Percentiles rank a stretch among this genome's conserved stretches.
Evolutionary conservation across 2,888 invertebrate genomes (phyloP).

Genomic region (Ormyrus rosae): DNA sequence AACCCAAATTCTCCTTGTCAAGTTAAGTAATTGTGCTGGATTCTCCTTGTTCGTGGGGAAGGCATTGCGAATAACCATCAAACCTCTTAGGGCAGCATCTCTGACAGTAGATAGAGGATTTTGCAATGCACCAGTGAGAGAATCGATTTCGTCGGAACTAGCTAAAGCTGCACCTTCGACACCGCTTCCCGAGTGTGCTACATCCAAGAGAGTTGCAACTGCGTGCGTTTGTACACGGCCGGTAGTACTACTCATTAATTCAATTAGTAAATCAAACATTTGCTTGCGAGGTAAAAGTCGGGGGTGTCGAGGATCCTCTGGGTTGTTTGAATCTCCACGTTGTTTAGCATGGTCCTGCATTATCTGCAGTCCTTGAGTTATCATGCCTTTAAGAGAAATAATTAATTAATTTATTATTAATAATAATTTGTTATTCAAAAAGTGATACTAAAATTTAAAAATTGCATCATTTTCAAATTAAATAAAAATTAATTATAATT

Average conservation of each 20-base stretch:
- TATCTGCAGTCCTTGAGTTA: slow-evolving; percentile 81
- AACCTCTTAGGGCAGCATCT: slow-evolving; percentile 87
- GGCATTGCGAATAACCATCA: slow-evolving; percentile 80
- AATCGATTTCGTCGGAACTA: slow-evolving; percentile 83
- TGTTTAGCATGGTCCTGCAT: slow-evolving; percentile 85
- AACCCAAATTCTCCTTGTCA: slow-evolving; percentile 88
- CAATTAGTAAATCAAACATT: slow-evolving; percentile 88
- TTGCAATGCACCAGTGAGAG: slow-evolving; percentile 85
- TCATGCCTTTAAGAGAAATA: slow-evolving; percentile 72
- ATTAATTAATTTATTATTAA: neutral
- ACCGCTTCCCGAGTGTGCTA: slow-evolving; percentile 86
- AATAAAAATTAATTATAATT: neutral
- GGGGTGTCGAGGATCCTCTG: slow-evolving; percentile 82
- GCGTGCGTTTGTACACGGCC: slow-evolving; percentile 88
- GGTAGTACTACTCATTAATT: slow-evolving; percentile 83
- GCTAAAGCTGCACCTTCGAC: slow-evolving; percentile 81
- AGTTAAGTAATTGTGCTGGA: slow-evolving; percentile 79
- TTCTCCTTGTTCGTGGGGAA: slow-evolving; percentile 81
- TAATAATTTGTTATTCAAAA: neutral
- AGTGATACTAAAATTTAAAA: neutral
- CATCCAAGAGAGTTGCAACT: slow-evolving; percentile 87
- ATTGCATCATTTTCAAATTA: neutral
- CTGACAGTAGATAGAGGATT: slow-evolving; percentile 83
- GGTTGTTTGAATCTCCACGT: slow-evolving; percentile 75
- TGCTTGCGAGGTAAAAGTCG: slow-evolving; percentile 87